Conservation (phyloP, 2,888 invertebrate genomes). For the Marasmarcha lunaedactyla region DNA sequence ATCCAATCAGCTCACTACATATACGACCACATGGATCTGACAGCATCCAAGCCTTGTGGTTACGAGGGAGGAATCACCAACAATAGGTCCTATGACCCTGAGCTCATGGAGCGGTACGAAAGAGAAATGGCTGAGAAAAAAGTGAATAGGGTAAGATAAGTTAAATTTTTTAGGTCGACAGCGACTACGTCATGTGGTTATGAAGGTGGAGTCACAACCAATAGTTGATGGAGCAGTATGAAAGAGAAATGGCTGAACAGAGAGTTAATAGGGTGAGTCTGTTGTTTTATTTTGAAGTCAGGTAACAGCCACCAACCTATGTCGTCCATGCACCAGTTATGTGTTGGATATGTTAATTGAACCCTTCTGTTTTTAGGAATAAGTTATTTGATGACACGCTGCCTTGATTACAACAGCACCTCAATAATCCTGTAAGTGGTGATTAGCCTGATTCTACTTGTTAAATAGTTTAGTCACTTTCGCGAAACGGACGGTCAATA, state of each 20-base stretch:
- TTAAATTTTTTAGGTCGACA: too few species aligned
- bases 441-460: too few species aligned
- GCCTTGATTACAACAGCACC: too few species aligned
- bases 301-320: too few species aligned
- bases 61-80: constrained; percentile 60
- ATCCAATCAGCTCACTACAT: constrained; percentile 70
- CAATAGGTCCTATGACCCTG: constrained; percentile 68
- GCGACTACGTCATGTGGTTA: constrained; percentile 73
- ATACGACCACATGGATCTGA: constrained; percentile 76
- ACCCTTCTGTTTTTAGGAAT: too few species aligned
- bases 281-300: too few species aligned
- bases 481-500: too few species aligned
- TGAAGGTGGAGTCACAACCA: constrained; percentile 61
- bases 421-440: too few species aligned
- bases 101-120: constrained; percentile 34
- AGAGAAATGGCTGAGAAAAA: constrained; percentile 64
- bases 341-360: too few species aligned
- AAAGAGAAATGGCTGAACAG: constrained; percentile 58
- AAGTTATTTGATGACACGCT: too few species aligned
- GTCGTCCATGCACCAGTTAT: too few species aligned
- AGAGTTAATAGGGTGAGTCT: constrained; percentile 76
- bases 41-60: constrained; percentile 71
- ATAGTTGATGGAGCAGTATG: constrained; percentile 37
- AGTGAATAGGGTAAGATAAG: constrained; percentile 75
- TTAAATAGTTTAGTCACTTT: too few species aligned